Evolutionary conservation across 2,888 invertebrate species (phyloP).

Genomic region (Drosophila longiperda): DNA sequence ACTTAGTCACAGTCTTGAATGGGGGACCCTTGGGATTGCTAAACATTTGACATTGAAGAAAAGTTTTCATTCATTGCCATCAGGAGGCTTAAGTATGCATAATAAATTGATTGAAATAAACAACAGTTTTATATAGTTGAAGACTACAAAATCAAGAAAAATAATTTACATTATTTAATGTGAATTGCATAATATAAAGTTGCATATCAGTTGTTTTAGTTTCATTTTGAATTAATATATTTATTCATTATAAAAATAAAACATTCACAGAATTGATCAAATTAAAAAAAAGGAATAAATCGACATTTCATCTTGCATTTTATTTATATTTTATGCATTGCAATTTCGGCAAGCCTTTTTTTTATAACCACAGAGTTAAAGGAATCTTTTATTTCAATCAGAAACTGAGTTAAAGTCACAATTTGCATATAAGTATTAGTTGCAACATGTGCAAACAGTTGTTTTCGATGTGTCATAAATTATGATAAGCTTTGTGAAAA

Average conservation of each 20-base stretch:
- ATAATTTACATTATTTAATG: background rate
- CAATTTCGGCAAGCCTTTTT: no score
- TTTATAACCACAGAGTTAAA: background rate
- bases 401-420: background rate
- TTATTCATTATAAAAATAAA: background rate
- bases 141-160: background rate
- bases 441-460: conserved; percentile 6
- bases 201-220: background rate
- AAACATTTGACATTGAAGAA: conserved; percentile 20
- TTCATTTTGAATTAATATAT: no score
- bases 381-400: background rate
- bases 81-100: background rate
- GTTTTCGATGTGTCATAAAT: conserved; percentile 45
- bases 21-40: conserved; percentile 34
- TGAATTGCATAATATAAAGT: background rate
- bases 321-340: background rate
- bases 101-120: conserved; percentile 20
- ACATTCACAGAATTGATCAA: no score
- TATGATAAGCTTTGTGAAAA: conserved; percentile 42
- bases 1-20: conserved; percentile 27
- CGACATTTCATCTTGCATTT: background rate
- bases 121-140: conserved; percentile 1
- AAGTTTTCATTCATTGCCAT: conserved; percentile 15
- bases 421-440: conserved; percentile 1
- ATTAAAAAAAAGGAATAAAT: no score